Evolutionary conservation across 2,797 vertebrate genomes (phyloP), one percentile per base, ranked within the genome.

Genomic region (Alouatta caraya): DNA sequence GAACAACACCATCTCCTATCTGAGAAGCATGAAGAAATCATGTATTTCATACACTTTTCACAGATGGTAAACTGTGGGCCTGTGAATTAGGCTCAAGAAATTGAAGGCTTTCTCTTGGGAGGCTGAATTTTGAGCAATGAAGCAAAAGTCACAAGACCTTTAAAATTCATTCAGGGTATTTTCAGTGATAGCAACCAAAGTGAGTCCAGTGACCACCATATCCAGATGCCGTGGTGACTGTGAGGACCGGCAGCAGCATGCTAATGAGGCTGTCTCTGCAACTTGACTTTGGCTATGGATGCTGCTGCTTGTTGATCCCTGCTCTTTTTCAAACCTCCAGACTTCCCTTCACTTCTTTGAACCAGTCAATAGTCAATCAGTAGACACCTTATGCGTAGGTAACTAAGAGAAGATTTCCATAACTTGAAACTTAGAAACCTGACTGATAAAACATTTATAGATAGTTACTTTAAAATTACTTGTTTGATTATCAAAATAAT

Each of bases 171-270:
- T 91, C 21, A 26, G 8, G 55, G 3, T 13, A 8, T 26, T 26
- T 50, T 76, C 19, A 70, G 46, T 48, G 12, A 8, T 9, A 2
- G 28, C 14, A 15, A 37, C 26, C 72, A 26, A 8, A 19, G 37
- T 5, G 24, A 79, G 46, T 19, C n/a, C 30, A 0, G 6, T 2
- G n/a, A 4, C 33, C 26, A 8, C 5, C 2, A 5, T 8, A 19
- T 10, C 48, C 5, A 4, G 28, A 37, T 3, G 26, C 21, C 50
- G 50, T 6, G 5, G 52, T 13, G 50, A 50, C 50, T 15, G 10
- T 5, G 12, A 50, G 28, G 8, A 30, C 8, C 22, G 48, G 44
- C 61, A 70, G 37, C 26, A 26, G 4, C 19, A 1, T 19, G 8
- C 48, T 5, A 9, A 26, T 6, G 17, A 72, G n/a, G 50, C 33